These are phyloP conservation scores for Philopotamus ludificatus DNA, from an alignment of 1,140 invertebrate genomes.

Conservation along the genomic window DNA sequence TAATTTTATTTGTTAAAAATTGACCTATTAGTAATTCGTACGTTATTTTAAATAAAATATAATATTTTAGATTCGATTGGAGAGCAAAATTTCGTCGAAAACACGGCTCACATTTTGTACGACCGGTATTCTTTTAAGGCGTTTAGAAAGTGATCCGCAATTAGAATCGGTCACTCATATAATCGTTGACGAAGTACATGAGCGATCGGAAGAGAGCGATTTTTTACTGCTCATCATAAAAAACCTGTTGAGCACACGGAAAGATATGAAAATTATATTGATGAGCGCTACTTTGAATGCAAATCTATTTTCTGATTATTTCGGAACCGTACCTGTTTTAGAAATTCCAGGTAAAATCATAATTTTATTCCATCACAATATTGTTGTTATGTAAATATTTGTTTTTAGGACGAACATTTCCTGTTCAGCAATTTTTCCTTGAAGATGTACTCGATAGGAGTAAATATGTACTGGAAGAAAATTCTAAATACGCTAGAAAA, in stretches of 20 bases:
- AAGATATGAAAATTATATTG: constrained; percentile 76
- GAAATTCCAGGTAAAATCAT: constrained; percentile 66
- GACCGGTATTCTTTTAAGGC: constrained; percentile 82
- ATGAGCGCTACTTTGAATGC: constrained; percentile 89
- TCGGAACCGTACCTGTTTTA: constrained; percentile 66
- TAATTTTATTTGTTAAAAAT: constrained; percentile 44
- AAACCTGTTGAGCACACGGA: constrained; percentile 65
- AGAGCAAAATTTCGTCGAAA: constrained; percentile 72
- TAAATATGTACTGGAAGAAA: constrained; percentile 70
- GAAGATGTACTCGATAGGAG: constrained; percentile 73
- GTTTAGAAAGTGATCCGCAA: constrained; percentile 72
- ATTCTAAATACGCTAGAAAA: constrained; percentile 66
- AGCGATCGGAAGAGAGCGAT: constrained; percentile 84
- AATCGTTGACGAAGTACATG: constrained; percentile 90
- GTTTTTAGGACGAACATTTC: constrained; percentile 66
- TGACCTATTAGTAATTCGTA: background rate
- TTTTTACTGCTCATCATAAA: constrained; percentile 80
- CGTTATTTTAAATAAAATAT: background rate
- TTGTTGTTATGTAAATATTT: background rate
- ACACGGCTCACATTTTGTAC: constrained; percentile 88
- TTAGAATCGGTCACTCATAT: constrained; percentile 73
- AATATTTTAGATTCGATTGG: constrained; percentile 57
- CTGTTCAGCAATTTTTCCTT: constrained; percentile 76
- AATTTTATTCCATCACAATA: constrained; percentile 19
- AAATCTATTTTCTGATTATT: constrained; percentile 76